These are phyloP conservation scores for Oryzias woworae DNA, from an alignment of 2,113 vertebrate species.

Conservation along the genomic window DNA sequence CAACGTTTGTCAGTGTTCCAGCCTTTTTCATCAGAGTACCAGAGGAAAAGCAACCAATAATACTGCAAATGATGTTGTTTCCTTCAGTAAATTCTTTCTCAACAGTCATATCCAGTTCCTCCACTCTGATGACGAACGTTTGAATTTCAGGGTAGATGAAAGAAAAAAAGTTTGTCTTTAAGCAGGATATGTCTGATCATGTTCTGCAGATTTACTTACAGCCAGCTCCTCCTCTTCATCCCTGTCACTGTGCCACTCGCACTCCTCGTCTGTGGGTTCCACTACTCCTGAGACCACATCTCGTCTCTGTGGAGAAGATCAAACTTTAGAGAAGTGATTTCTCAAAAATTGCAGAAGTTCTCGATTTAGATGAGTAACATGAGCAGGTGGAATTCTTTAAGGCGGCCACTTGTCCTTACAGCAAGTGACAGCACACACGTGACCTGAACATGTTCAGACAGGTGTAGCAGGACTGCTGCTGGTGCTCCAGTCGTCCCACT, in stretches of 20 bases:
- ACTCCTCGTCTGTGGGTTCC: conserved; percentile 93
- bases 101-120: too few species aligned
- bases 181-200: too few species aligned
- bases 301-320: conserved; percentile 79
- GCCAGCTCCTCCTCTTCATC: conserved; percentile 93
- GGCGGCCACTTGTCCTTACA: not conserved
- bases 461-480: conserved; percentile 57
- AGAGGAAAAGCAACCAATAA: too few species aligned
- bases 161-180: too few species aligned
- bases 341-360: too few species aligned
- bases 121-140: too few species aligned
- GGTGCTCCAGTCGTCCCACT: conserved; percentile 51
- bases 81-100: too few species aligned
- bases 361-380: not conserved
- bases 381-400: conserved; percentile 16
- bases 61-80: too few species aligned
- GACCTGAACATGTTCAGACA: conserved; percentile 25
- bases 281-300: conserved; percentile 85
- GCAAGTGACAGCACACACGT: not conserved
- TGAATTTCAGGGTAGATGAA: too few species aligned
- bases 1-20: too few species aligned
- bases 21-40: too few species aligned
- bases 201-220: conserved; percentile 76
- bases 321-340: too few species aligned
- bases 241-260: conserved; percentile 91